Evolutionary conservation across 2,113 vertebrate species (phyloP), one percentile per base, ranked within the genome.

Genomic region (Actenoides lindsayi): DNA sequence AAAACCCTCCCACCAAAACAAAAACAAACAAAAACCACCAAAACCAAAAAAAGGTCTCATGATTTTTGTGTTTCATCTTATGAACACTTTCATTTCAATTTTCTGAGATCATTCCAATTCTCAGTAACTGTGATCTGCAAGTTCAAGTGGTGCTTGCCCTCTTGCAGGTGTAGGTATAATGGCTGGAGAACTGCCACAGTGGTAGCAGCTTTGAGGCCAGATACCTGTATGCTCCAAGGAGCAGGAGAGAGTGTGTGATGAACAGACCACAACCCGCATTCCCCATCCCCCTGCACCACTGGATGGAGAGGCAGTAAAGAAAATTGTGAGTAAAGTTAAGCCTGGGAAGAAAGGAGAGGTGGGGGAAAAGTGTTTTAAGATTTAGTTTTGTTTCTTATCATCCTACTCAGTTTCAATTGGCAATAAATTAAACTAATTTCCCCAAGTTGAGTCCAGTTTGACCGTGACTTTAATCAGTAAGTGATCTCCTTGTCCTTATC

Each of bases 281-380:
- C 23, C 39, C 15, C 16, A 5, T 41, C 14, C 14, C 17, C 10
- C 31, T 75, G 15, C 0, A 3, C 48, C 4, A 2, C 1, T 50
- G 31, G 3, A 2, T 14, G 10, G 14, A 16, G n/a, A 13, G 10
- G 46, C 24, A 21, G 9, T 11, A 21, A 5, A 84, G 30, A 31
- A 68, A 68, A 62, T 11, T 6, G 8, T 16, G 35, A 42, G 15
- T 30, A 18, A 35, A 59, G 11, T 25, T 57, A 33, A 65, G 25
- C 8, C 39, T 11, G 27, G 25, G 30, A 73, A 54, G 57, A 83
- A 56, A 5, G 23, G n/a, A 60, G 8, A 5, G 13, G 3, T 42
- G 20, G 4, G 9, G 2, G 11, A 7, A 44, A 39, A 3, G 6
- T 25, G 4, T 35, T 84, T 37, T 14, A 68, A 74, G 30, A 56